phyloP scores from a whole-genome alignment of 2,113 vertebrate species.

The Caranx melampygus region DNA sequence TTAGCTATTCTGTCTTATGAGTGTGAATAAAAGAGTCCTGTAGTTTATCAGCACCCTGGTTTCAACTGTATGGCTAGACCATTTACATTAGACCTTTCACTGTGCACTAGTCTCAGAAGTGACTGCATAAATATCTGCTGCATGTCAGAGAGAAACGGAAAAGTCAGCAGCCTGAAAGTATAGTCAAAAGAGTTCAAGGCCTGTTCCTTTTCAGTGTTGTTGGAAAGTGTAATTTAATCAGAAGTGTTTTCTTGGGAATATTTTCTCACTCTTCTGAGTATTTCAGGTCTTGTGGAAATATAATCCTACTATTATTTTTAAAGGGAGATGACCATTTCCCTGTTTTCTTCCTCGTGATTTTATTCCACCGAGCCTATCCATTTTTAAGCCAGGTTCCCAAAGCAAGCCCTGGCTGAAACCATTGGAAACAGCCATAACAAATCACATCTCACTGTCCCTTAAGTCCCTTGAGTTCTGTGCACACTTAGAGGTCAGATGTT shows the following conservation, averaged over 20 bases:
- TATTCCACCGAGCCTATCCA: slow-evolving; percentile 13
- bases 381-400: slow-evolving; percentile 23
- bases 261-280: slow-evolving; percentile 10
- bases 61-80: slow-evolving; percentile 50
- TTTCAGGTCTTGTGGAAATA: slow-evolving; percentile 45
- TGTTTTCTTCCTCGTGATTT: slow-evolving; percentile 12
- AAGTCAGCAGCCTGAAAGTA: slow-evolving; percentile 40
- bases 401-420: slow-evolving; percentile 7
- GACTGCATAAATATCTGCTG: slow-evolving; percentile 54
- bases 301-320: slow-evolving; percentile 39
- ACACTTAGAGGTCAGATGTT: slow-evolving; percentile 49
- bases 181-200: slow-evolving; percentile 15
- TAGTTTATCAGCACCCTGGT: slow-evolving; percentile 32
- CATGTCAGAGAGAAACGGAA: slow-evolving; percentile 18
- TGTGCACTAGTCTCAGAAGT: slow-evolving; percentile 51
- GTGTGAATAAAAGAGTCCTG: slow-evolving; percentile 27
- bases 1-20: slow-evolving; percentile 34
- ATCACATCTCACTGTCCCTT: slow-evolving; percentile 4
- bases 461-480: slow-evolving; percentile 49
- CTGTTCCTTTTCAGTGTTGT: slow-evolving; percentile 41
- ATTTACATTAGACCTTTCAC: slow-evolving; percentile 53
- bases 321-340: slow-evolving; percentile 15
- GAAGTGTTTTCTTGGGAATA: slow-evolving; percentile 25
- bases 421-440: slow-evolving; percentile 4
- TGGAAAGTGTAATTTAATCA: slow-evolving; percentile 47